These are phyloP conservation scores for Marmota monax DNA, from an alignment of 2,113 vertebrate genomes.

Conservation along the genomic window DNA sequence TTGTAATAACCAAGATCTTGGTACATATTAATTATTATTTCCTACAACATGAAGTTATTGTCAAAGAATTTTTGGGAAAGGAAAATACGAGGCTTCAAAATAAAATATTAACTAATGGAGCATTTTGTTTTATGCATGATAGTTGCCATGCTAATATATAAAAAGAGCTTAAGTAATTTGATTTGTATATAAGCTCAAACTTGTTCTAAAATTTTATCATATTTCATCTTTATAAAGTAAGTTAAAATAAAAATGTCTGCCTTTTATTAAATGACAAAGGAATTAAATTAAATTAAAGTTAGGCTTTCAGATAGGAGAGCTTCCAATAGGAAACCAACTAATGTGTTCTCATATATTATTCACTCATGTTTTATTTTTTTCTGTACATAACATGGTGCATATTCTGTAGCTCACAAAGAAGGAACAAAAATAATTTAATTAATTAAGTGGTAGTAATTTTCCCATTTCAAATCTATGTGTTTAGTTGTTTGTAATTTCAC, in stretches of 20 bases:
- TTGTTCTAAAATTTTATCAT: neutral
- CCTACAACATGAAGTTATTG: neutral
- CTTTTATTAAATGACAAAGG: neutral
- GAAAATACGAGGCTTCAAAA: neutral
- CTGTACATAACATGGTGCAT: neutral
- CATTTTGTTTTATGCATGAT: neutral
- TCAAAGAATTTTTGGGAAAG: neutral
- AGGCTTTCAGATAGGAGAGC: neutral
- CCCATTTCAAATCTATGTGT: neutral
- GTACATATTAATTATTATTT: neutral
- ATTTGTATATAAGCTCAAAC: neutral
- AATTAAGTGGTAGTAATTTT: neutral
- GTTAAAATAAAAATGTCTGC: neutral
- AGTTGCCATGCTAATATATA: neutral
- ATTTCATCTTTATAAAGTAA: neutral
- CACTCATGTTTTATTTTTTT: neutral
- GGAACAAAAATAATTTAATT: neutral
- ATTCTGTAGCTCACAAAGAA: neutral
- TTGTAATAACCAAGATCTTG: neutral
- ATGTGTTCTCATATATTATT: conserved; percentile 20
- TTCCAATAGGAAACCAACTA: neutral
- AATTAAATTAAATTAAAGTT: neutral
- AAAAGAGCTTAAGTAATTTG: neutral
- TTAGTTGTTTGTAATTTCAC: neutral
- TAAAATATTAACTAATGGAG: neutral